Evolutionary conservation across 2,797 vertebrate genomes (phyloP), one percentile per base, ranked within the genome.

Genomic region (Triplophysa yarkandensis): DNA sequence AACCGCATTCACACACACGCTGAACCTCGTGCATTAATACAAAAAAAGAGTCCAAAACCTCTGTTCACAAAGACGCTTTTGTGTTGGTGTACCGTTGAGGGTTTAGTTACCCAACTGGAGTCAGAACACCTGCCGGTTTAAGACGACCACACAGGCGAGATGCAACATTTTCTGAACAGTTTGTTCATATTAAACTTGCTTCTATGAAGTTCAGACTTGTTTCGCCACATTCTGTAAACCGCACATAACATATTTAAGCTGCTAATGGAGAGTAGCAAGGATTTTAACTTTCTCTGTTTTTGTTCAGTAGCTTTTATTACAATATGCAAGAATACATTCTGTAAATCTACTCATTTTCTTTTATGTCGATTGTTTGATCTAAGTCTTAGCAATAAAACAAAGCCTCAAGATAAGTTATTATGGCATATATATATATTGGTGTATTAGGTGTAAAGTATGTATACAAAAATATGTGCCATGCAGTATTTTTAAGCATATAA

Each of bases 51-150:
- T 25, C 25, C 27, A 55, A 58, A 28, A n/a, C 36, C 21, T 6
- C 16, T n/a, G 23, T 72, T 41, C 69, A 73, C 76, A 73, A 73
- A 78, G 63, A 19, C 55, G 66, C 76, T 73, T 54, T 78, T 78
- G 76, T 78, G 32, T 34, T 44, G 76, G 61, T 44, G 4, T 21
- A 28, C 52, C n/a, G 55, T 52, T 58, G 46, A 61, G 34, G 64
- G 46, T 66, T 72, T 57, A n/a, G 52, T 60, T 77, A 54, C 76
- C 70, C 55, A 46, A 43, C 36, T 61, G 44, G 54, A 73, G 67
- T 57, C 64, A 52, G 64, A 68, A 67, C 76, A 78, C 76, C 76
- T 73, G 63, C 69, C 50, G 54, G 34, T 73, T 73, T 61, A 54
- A 62, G 68, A 48, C 30, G 60, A 70, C 67, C 52, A 48, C 55